Conservation (phyloP, 23 tunicate species). For the Halocynthia roretzi region DNA sequence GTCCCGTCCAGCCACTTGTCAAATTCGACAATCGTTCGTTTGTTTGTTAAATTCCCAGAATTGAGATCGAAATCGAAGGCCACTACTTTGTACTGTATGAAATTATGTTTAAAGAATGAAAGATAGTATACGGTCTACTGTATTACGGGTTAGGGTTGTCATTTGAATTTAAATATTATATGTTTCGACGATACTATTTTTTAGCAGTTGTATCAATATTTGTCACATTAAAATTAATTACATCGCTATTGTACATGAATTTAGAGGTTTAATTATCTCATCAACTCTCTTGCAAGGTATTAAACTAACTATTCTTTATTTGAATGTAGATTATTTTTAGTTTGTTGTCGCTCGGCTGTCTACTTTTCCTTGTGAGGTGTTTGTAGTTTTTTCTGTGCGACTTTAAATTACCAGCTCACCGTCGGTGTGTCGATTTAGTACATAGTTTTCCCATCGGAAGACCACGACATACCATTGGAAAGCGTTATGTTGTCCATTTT, state of each 20-base stretch:
- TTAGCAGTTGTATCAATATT: neutral
- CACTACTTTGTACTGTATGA: constrained; percentile 39
- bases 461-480: constrained; percentile 90
- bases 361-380: neutral
- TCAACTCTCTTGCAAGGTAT: no score
- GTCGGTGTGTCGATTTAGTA: constrained; percentile 65
- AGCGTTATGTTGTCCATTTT: constrained; percentile 42
- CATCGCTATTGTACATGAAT: no score
- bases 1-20: constrained; percentile 38
- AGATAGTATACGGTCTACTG: no score
- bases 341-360: no score
- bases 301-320: no score
- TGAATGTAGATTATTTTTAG: no score
- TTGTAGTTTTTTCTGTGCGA: neutral
- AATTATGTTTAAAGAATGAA: neutral
- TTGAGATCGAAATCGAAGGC: constrained; percentile 70
- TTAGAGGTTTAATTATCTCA: no score
- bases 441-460: constrained; percentile 44
- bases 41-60: constrained; percentile 48
- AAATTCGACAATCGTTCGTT: constrained; percentile 38
- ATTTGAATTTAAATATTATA: no score
- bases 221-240: no score
- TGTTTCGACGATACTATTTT: neutral
- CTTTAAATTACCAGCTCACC: constrained; percentile 4
- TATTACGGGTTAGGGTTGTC: no score